These are phyloP conservation scores for Oasisia sp. DNA, from an alignment of 2,888 invertebrate genomes.

Conservation along the genomic window DNA sequence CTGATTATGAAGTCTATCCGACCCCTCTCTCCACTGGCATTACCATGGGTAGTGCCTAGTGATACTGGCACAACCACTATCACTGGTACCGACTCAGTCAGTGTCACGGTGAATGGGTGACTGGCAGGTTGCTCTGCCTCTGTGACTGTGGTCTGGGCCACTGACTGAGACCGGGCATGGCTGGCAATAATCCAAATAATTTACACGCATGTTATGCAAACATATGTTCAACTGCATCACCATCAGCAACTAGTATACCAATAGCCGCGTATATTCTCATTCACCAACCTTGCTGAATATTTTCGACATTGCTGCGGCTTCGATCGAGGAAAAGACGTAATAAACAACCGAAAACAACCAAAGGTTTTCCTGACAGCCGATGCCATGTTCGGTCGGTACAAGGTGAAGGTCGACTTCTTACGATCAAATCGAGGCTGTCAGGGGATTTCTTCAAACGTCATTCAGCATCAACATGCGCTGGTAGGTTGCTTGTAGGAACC, in stretches of 20 bases:
- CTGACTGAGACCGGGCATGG: not conserved
- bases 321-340: conserved; percentile 23
- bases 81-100: no score
- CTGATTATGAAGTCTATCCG: no score
- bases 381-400: conserved; percentile 27
- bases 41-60: no score
- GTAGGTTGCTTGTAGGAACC: not conserved
- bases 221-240: not conserved
- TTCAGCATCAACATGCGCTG: not conserved
- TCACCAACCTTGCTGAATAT: conserved; percentile 22
- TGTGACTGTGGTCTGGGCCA: no score
- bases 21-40: no score
- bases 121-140: no score
- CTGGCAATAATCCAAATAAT: conserved; percentile 3
- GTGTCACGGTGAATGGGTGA: no score
- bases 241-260: not conserved
- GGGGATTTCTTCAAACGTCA: not conserved
- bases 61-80: no score
- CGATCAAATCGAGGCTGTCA: not conserved
- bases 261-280: not conserved
- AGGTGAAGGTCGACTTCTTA: conserved; percentile 27
- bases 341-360: not conserved
- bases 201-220: not conserved
- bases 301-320: conserved; percentile 6
- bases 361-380: conserved; percentile 22